Evolutionary conservation across 2,797 vertebrate species (phyloP).

Genomic region (Enteromius anoplus): DNA sequence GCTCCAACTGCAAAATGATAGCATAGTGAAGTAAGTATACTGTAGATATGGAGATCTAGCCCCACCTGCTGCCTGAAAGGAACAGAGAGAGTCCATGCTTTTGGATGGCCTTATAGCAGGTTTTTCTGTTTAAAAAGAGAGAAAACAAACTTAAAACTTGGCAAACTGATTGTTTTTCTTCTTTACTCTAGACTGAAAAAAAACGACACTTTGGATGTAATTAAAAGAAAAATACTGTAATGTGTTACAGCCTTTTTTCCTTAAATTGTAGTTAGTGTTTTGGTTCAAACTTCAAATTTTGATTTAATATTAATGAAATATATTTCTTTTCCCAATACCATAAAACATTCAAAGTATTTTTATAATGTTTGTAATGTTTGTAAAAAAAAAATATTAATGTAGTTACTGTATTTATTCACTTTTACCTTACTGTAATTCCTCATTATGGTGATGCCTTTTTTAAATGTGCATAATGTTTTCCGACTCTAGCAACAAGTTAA

Average conservation of each 20-base stretch:
- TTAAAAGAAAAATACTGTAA: not conserved
- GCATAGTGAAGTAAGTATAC: too few species aligned
- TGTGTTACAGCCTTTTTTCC: not conserved
- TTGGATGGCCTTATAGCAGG: conserved; percentile 90
- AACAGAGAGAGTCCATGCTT: conserved; percentile 98
- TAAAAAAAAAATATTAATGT: not conserved
- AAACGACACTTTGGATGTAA: not conserved
- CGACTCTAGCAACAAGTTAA: not conserved
- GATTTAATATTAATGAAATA: not conserved
- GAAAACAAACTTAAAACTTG: conserved; percentile 12
- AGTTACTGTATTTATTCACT: not conserved
- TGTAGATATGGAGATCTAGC: conserved; percentile 42
- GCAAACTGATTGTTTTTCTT: not conserved
- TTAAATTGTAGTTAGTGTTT: not conserved
- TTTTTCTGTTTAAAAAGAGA: conserved; percentile 82
- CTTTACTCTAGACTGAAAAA: not conserved
- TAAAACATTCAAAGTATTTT: not conserved
- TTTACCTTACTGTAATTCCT: not conserved
- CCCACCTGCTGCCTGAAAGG: conserved; percentile 87
- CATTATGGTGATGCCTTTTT: not conserved
- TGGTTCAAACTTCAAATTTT: not conserved
- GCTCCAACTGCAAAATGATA: not conserved
- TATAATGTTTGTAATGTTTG: too few species aligned
- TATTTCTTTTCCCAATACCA: not conserved
- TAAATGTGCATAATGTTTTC: not conserved